Evolutionary conservation across 2,113 vertebrate species (phyloP), one percentile per base, ranked within the genome.

Genomic region (Alethe castanea): DNA sequence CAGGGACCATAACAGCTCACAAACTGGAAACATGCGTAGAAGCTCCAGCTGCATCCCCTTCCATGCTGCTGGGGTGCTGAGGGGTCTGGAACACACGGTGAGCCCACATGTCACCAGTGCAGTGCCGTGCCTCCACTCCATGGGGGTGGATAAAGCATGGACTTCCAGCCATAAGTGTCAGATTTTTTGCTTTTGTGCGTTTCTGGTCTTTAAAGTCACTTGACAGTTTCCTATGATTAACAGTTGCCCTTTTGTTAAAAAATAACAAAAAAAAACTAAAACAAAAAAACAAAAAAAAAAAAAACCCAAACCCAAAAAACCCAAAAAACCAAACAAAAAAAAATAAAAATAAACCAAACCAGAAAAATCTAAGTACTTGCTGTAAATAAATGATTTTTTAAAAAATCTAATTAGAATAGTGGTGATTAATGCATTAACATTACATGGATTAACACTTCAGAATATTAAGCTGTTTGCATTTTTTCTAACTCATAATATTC

Each of bases 191-290:
- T 94, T 86, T 94, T 84, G 61, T 91, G 89, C 92, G 13, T 93
- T 89, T 70, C 73, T 86, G 86, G 83, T 92, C 91, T 96, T 91
- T 95, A 79, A 90, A 92, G 87, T 96, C 87, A 74, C 79, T 96
- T 95, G 88, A 95, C 89, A 95, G 89, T 96, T 92, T 92, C 90
- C 95, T 94, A 64, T 81, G 92, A 86, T 87, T 98, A 94, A 84
- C 82, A 71, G 73, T 86, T 96, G 54, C 76, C 38, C 52, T 87
- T 96, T 97, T 95, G 77, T 91, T 84, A 14, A 60, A 50, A 82
- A 33, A 42, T 9, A 45, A 45, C 44, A 9, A 45, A 45, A 19
- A 20, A 45, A 45, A 19, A 19, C 44, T 19, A 50, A 35, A 35
- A 35, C 35, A 35, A 35, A 35, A 40, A 82, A 38, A 42, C 47